Conservation (phyloP, 2,797 vertebrate genomes). For the Catostomus latipinnis region DNA sequence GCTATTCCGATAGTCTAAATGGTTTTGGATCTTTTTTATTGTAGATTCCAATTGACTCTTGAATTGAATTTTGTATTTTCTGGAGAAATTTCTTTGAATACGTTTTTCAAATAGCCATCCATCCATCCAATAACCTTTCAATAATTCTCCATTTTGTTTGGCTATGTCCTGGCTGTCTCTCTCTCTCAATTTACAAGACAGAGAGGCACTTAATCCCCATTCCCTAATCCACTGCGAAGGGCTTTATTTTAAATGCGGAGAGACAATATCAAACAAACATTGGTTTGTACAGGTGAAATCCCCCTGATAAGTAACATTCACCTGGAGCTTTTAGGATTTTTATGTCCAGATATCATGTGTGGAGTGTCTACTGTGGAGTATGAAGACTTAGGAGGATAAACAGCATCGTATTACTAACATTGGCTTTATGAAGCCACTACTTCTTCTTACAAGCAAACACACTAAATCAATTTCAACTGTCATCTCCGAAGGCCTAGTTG, state of each 20-base stretch:
- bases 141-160: no score
- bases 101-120: no score
- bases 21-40: no score
- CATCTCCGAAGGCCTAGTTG: slow-evolving; percentile 20
- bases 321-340: slow-evolving; percentile 7
- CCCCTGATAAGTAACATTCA: slow-evolving; percentile 12
- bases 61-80: no score
- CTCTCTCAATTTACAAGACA: slow-evolving; percentile 40
- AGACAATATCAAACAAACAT: slow-evolving; percentile 18
- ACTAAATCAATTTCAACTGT: neutral
- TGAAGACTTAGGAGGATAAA: slow-evolving; percentile 48
- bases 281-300: slow-evolving; percentile 37
- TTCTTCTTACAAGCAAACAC: slow-evolving; percentile 46
- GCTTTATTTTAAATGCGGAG: slow-evolving; percentile 30
- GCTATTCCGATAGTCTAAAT: no score
- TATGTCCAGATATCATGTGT: neutral
- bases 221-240: slow-evolving; percentile 37
- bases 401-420: slow-evolving; percentile 41
- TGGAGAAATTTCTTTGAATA: no score
- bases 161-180: no score
- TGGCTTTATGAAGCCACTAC: slow-evolving; percentile 12
- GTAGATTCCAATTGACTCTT: no score
- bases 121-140: no score
- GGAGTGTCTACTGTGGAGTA: neutral
- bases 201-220: slow-evolving; percentile 45